These are phyloP conservation scores for Eutrigla gurnardus DNA, from an alignment of 2,797 vertebrate genomes.

Conservation along the genomic window DNA sequence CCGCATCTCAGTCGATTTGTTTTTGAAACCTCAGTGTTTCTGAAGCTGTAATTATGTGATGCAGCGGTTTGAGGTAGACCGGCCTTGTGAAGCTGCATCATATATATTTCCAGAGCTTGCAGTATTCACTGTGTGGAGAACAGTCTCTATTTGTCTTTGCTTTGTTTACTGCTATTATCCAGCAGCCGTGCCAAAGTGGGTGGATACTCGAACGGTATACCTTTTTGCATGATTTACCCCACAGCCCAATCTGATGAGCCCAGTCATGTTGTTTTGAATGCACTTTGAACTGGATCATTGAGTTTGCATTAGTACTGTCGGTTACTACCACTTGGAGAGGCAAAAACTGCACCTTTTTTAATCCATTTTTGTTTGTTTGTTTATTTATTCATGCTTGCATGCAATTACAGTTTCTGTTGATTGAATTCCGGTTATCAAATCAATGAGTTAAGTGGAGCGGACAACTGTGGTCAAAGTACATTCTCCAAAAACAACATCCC, in stretches of 20 bases:
- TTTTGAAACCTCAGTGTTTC: background rate
- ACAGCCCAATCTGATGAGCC: background rate
- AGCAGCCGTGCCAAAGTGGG: background rate
- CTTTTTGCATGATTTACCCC: background rate
- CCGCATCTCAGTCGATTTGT: background rate
- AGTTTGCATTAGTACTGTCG: background rate
- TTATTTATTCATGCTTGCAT: too few relatives aligned
- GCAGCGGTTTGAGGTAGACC: background rate
- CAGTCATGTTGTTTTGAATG: background rate
- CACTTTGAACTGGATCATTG: background rate
- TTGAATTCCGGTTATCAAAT: too few relatives aligned
- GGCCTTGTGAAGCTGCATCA: background rate
- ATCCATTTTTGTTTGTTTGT: too few relatives aligned
- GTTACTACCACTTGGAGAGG: too few relatives aligned
- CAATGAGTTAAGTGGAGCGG: too few relatives aligned
- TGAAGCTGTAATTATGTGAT: slow-evolving; percentile 4
- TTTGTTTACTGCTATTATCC: slow-evolving; percentile 12
- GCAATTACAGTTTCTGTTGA: too few relatives aligned
- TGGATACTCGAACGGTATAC: too few relatives aligned
- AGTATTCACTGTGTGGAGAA: background rate
- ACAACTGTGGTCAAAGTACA: too few relatives aligned
- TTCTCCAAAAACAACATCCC: too few relatives aligned
- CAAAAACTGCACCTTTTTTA: too few relatives aligned
- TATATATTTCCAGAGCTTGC: background rate
- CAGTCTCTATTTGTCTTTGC: background rate